Percentiles rank a stretch among this genome's conserved stretches.
Evolutionary conservation across 1,140 invertebrate genomes (phyloP).

Genomic region (Diachasmimorpha longicaudata): DNA sequence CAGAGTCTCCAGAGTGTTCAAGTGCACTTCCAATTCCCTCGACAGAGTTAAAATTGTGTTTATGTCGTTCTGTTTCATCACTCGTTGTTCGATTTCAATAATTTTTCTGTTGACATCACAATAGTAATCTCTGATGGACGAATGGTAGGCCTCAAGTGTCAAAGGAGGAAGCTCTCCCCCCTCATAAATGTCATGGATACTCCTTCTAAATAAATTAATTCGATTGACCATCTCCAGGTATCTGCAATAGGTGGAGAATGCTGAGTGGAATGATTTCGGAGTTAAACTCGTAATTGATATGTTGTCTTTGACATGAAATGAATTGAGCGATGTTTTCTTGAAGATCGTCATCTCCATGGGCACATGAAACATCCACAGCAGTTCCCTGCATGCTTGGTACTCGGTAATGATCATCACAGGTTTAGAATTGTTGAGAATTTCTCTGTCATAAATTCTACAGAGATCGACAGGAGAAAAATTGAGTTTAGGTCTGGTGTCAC

Average conservation of each 20-base stretch:
- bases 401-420: conserved; percentile 48
- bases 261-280: conserved; percentile 52
- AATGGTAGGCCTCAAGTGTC: conserved; percentile 55
- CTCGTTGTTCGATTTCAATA: conserved; percentile 45
- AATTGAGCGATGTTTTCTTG: conserved; percentile 36
- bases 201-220: conserved; percentile 47
- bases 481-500: conserved; percentile 44
- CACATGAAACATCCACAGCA: conserved; percentile 58
- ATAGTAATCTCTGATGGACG: conserved; percentile 42
- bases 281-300: conserved; percentile 59
- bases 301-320: conserved; percentile 45
- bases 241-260: conserved; percentile 47
- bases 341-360: conserved; percentile 48
- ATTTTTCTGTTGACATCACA: conserved; percentile 44
- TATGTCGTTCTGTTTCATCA: conserved; percentile 52
- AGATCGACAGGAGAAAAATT: conserved; percentile 47
- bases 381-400: conserved; percentile 55
- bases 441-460: conserved; percentile 49
- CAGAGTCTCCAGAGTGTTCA: conserved; percentile 55
- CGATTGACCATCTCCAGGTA: conserved; percentile 53
- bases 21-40: conserved; percentile 46
- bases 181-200: conserved; percentile 37
- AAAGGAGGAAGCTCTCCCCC: conserved; percentile 38
- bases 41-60: conserved; percentile 59
- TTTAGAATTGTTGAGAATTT: conserved; percentile 12